Conservation (phyloP, 2,888 invertebrate genomes). For the Formica aserva region DNA sequence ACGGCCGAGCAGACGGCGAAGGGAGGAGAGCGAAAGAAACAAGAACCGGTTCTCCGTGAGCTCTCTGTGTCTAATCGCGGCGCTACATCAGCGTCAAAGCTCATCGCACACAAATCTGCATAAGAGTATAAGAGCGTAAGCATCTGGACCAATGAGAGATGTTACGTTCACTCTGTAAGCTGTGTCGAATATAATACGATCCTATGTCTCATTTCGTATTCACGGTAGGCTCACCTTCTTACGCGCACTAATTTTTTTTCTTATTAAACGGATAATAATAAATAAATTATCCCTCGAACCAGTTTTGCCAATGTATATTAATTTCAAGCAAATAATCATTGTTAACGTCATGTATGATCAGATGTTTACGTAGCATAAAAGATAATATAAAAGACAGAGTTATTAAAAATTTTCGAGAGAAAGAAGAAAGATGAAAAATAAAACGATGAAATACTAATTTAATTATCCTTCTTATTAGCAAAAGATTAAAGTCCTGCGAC, state of each 20-base stretch:
- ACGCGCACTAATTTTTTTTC: neutral
- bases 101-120: constrained; percentile 51
- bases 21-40: constrained; percentile 41
- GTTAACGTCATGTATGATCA: neutral
- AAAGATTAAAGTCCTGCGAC: neutral
- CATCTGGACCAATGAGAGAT: constrained; percentile 28
- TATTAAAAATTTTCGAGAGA: neutral
- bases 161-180: constrained; percentile 24
- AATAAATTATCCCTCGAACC: constrained; percentile 9
- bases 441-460: neutral
- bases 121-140: constrained; percentile 32
- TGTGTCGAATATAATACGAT: neutral
- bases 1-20: constrained; percentile 32
- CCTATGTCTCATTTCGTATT: constrained; percentile 17
- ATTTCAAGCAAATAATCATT: neutral
- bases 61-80: constrained; percentile 80
- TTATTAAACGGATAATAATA: constrained; percentile 26
- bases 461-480: neutral
- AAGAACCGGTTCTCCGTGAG: constrained; percentile 77
- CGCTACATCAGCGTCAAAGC: constrained; percentile 80
- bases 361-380: neutral
- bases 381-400: neutral
- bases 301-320: neutral
- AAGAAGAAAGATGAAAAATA: neutral
- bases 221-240: neutral